A percentile compares a stretch with the other conserved stretches of the same genome.
phyloP scores from a whole-genome alignment of 2,888 invertebrate species.

The Drosophila bunnanda region DNA sequence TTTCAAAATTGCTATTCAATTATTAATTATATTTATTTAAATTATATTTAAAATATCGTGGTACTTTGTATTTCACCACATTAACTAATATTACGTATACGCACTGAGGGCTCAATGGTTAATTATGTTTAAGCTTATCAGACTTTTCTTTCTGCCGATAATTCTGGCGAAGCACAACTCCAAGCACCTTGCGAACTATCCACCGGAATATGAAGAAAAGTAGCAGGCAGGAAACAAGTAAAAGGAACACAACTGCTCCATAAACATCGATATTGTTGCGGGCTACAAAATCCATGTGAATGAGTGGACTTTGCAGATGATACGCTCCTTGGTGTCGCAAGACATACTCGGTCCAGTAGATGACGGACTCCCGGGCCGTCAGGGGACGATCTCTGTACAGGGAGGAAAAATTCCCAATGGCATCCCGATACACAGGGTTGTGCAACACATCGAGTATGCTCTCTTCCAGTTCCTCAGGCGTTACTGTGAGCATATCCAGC shows the following conservation, averaged over 20 bases:
- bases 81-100: conserved; percentile 9
- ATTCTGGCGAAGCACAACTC: background rate
- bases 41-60: no score
- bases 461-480: conserved; percentile 44
- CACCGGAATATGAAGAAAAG: background rate
- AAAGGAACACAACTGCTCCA: conserved; percentile 19
- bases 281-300: conserved; percentile 84
- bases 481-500: conserved; percentile 50
- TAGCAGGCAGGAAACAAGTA: background rate
- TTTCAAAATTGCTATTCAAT: no score
- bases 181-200: conserved; percentile 23
- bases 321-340: conserved; percentile 86
- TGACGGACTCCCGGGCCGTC: conserved; percentile 85
- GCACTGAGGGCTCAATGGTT: background rate
- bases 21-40: no score
- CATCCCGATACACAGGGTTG: conserved; percentile 58
- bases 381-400: conserved; percentile 86
- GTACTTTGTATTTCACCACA: no score
- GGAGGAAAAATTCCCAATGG: conserved; percentile 83
- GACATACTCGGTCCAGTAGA: conserved; percentile 87
- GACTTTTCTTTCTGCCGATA: background rate
- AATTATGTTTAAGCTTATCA: conserved; percentile 15
- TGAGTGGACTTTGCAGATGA: conserved; percentile 85
- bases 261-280: conserved; percentile 85
- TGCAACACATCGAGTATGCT: conserved; percentile 65